phyloP scores from a whole-genome alignment of 2,888 invertebrate species.

The Cyclophora albipunctata region DNA sequence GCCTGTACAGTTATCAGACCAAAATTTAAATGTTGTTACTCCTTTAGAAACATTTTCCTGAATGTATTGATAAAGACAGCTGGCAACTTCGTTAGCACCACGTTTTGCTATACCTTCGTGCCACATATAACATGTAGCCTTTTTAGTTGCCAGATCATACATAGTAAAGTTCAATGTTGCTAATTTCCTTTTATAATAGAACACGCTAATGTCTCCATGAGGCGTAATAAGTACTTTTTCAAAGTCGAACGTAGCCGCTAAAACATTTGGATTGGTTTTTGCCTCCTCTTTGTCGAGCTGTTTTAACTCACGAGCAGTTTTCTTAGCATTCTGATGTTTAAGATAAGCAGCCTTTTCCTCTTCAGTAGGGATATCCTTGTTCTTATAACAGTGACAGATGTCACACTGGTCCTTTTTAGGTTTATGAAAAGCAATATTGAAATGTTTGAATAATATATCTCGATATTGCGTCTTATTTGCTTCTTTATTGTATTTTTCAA shows the following conservation, averaged over 20 bases:
- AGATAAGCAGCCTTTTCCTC: neutral
- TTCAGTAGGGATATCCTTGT: neutral
- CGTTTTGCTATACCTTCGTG: constrained; percentile 5
- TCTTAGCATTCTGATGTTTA: neutral
- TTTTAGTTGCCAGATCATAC: constrained; percentile 6
- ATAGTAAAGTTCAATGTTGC: constrained; percentile 9
- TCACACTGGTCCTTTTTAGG: constrained; percentile 2
- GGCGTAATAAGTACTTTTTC: constrained; percentile 13
- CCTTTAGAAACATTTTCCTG: constrained; percentile 3
- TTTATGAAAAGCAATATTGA: neutral
- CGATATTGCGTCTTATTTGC: too few species aligned
- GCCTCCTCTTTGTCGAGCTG: neutral
- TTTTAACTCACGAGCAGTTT: neutral
- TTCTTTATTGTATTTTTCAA: too few species aligned
- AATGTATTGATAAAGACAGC: constrained; percentile 4
- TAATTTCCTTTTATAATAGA: constrained; percentile 15
- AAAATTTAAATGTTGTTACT: constrained; percentile 1
- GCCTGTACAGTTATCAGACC: constrained; percentile 11
- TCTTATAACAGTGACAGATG: neutral
- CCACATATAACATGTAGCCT: constrained; percentile 12
- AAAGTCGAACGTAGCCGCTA: constrained; percentile 6
- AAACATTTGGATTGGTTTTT: constrained; percentile 4
- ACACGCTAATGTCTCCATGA: constrained; percentile 8
- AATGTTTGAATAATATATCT: neutral
- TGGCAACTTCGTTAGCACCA: constrained; percentile 10